These are phyloP conservation scores for Catharus fuscescens DNA, from an alignment of 2,113 vertebrate species.

Conservation along the genomic window DNA sequence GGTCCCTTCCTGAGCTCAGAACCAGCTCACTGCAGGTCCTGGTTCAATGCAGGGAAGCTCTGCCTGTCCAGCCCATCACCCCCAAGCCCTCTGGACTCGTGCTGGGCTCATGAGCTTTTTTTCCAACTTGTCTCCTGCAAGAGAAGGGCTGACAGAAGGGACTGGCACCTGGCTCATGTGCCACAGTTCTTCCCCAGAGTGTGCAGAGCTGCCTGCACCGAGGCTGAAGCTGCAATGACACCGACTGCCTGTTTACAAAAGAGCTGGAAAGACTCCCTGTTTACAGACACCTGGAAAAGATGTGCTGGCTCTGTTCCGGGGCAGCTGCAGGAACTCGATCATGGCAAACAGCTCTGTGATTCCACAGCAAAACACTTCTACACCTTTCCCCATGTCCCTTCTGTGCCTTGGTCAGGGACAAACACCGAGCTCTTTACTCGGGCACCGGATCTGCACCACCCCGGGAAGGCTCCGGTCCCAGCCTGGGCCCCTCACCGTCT, in stretches of 20 bases:
- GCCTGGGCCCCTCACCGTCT: accelerated
- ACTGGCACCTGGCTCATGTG: accelerated
- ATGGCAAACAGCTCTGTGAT: accelerated
- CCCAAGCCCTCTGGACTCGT: accelerated
- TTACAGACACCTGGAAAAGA: not conserved
- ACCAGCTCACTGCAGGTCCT: accelerated
- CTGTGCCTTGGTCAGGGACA: accelerated
- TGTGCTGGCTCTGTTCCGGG: accelerated
- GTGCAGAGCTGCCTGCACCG: not conserved
- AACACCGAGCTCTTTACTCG: accelerated
- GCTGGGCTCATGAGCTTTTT: not conserved
- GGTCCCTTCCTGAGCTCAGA: accelerated
- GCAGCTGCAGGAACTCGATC: accelerated
- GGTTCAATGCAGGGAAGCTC: accelerated
- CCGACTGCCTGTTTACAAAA: accelerated
- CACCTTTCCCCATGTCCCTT: accelerated
- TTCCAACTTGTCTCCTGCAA: not conserved
- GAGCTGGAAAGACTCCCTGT: no score
- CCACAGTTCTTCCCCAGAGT: accelerated
- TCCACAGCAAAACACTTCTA: accelerated
- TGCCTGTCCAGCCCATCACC: not conserved
- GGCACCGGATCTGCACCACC: accelerated
- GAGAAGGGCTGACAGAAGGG: no score
- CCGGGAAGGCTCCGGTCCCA: not conserved
- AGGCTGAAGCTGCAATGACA: not conserved